Base-by-base conservation (phyloP, 2,888 invertebrate genomes). In the Hydriomena furcata region DNA sequence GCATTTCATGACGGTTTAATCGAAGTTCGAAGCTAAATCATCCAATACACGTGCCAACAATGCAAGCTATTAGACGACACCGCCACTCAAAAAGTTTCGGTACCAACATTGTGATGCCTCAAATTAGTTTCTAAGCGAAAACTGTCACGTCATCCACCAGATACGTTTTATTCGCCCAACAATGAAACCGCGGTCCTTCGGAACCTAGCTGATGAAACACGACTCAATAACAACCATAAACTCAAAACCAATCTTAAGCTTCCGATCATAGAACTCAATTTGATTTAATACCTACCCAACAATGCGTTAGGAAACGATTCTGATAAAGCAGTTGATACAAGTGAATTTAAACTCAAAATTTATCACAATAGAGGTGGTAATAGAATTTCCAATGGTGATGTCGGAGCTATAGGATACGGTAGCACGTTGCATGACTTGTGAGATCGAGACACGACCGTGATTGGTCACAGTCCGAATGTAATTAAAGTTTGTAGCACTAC, bases 391-490 rank as follows among this genome's bases (percentile, higher is more conserved):
- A 53, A 44, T 48, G 47, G 35, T 44, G 64, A 56, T 63, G 61
- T 51, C 60, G 69, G 73, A 63, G 71, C 59, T 78, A 73, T 76
- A 82, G 77, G 80, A 82, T 84, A 82, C 90, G 79, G 90, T 90
- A 90, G 90, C 90, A 86, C 84, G 88, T 81, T 76, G 90, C 79
- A 89, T 90, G 90, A 90, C 90, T 88, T 66, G 88, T 81, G 76
- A 86, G 80, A 88, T 73, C 78, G 84, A 82, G 88, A 87, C 89
- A 90, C 88, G 90, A 90, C 82, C 85, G 76, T 85, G 82, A 90
- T 90, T 90, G 90, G 90, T 86, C 89, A 90, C 90, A 90, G 88
- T 76, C 84, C 71, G 84, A 87, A 90, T 82, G 84, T 89, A 90
- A 90, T 90, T 90, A 90, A 90, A 90, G 88, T 90, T 90, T 85